Evolutionary conservation across 2,888 invertebrate genomes (phyloP).

Genomic region (Pseudococcus viburni): DNA sequence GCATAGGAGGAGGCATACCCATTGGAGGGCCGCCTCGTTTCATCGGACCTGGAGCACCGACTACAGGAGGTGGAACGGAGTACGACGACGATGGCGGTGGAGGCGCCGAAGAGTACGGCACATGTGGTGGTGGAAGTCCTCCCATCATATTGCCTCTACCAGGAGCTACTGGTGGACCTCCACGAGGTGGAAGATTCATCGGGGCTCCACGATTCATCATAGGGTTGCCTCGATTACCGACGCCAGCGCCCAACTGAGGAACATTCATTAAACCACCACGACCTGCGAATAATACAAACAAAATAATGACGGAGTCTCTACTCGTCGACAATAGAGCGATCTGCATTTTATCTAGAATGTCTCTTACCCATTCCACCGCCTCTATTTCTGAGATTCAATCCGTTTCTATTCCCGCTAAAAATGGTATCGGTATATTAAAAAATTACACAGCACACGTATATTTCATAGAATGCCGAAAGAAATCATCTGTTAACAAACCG

Average conservation of each 20-base stretch:
- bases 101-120: not conserved
- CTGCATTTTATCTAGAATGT: not conserved
- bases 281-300: not conserved
- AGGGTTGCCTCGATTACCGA: not conserved
- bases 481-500: not conserved
- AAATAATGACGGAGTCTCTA: not conserved
- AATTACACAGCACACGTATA: not conserved
- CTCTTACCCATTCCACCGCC: not conserved
- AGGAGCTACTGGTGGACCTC: not conserved
- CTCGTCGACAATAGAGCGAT: too few relatives aligned
- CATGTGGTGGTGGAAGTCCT: constrained; percentile 23
- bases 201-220: constrained; percentile 39
- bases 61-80: not conserved
- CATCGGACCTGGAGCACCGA: constrained; percentile 4
- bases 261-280: constrained; percentile 21
- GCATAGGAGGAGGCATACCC: constrained; percentile 46
- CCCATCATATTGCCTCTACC: constrained; percentile 32
- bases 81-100: not conserved
- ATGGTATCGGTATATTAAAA: not conserved
- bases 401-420: constrained; percentile 6
- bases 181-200: not conserved
- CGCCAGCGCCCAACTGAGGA: not conserved
- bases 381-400: constrained; percentile 41
- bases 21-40: constrained; percentile 55
- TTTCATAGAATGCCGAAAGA: not conserved